Percentiles rank a stretch among this genome's conserved stretches.
Evolutionary conservation across 2,888 invertebrate species (phyloP).

Genomic region (Halictus quadricinctus): DNA sequence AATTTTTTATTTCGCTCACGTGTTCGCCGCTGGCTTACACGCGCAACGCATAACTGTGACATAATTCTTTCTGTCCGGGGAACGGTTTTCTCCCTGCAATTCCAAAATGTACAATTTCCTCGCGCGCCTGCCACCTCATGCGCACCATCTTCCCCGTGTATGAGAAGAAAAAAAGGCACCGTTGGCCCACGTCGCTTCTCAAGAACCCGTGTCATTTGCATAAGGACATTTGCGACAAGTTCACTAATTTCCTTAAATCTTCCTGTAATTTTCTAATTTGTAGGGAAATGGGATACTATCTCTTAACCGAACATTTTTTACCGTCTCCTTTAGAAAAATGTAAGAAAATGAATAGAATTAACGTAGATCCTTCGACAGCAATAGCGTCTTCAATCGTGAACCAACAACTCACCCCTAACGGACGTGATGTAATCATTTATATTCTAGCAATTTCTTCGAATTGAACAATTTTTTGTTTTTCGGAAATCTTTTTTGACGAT

Average conservation of each 20-base stretch:
- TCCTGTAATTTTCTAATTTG: not conserved
- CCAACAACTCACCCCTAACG: no score
- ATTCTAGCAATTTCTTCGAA: no score
- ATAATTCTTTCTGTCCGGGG: conserved; percentile 53
- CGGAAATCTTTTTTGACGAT: no score
- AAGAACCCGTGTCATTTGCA: conserved; percentile 24
- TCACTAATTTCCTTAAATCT: conserved; percentile 10
- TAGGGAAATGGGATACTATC: not conserved
- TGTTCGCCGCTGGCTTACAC: conserved; percentile 53
- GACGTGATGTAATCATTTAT: no score
- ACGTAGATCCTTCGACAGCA: no score
- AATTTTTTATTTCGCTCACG: conserved; percentile 68
- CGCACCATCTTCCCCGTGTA: not conserved
- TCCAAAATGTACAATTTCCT: conserved; percentile 50
- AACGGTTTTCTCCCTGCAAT: conserved; percentile 43
- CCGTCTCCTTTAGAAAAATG: not conserved
- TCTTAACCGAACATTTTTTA: not conserved
- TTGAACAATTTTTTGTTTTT: no score
- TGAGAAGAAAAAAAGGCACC: not conserved
- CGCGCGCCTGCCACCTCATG: conserved; percentile 12
- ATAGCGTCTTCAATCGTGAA: no score
- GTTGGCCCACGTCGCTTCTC: not conserved
- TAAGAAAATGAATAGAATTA: not conserved
- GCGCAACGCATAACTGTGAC: conserved; percentile 58
- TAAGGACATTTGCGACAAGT: conserved; percentile 20